Conservation (phyloP, 2,888 invertebrate genomes). For the Schrankia costaestrigalis region DNA sequence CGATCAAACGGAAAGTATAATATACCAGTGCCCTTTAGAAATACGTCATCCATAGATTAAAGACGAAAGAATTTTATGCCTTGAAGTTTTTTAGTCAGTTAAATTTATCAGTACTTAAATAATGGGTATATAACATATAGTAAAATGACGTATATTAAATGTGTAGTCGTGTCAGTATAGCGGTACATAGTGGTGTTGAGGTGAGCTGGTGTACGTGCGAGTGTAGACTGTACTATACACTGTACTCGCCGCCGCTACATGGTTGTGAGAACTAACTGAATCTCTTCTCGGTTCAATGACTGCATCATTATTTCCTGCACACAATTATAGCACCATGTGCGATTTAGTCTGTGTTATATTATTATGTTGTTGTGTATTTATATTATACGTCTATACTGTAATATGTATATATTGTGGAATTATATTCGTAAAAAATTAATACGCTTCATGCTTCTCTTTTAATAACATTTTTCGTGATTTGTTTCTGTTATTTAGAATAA, state of each 20-base stretch:
- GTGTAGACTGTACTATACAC: slow-evolving; percentile 6
- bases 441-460: slow-evolving; percentile 79
- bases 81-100: slow-evolving; percentile 77
- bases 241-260: slow-evolving; percentile 31
- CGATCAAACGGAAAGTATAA: slow-evolving; percentile 71
- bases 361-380: slow-evolving; percentile 80
- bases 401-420: slow-evolving; percentile 80
- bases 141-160: slow-evolving; percentile 57
- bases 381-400: slow-evolving; percentile 74
- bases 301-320: slow-evolving; percentile 75
- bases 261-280: slow-evolving; percentile 75
- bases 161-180: slow-evolving; percentile 60
- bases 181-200: slow-evolving; percentile 45
- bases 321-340: slow-evolving; percentile 75
- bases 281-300: slow-evolving; percentile 77
- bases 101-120: slow-evolving; percentile 76
- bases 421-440: slow-evolving; percentile 77
- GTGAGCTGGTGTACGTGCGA: slow-evolving; percentile 12
- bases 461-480: slow-evolving; percentile 75
- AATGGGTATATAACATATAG: slow-evolving; percentile 49
- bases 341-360: slow-evolving; percentile 80
- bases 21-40: slow-evolving; percentile 79
- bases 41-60: slow-evolving; percentile 76
- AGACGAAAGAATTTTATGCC: slow-evolving; percentile 75
- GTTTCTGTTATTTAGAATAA: slow-evolving; percentile 80